Base-by-base conservation (phyloP, 2,113 vertebrate species). In the Tapirus terrestris region DNA sequence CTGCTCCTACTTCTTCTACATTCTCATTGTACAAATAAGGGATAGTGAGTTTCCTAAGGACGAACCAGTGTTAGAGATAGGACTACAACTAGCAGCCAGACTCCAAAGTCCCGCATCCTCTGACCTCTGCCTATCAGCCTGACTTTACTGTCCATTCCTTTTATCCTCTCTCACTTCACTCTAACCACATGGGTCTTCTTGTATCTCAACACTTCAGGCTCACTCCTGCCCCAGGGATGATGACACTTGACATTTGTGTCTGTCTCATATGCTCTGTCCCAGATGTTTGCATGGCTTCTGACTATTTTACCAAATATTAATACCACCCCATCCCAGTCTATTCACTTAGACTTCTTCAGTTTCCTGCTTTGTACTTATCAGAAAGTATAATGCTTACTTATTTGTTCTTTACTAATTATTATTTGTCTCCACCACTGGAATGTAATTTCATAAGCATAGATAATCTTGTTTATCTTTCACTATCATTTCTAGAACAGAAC, bases 31-130 rank as follows among this genome's bases (percentile, higher is more conserved):
- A 45, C 8, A 72, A 80, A 14, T 83, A 43, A 75, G 43, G 67
- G 58, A 83, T 63, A 21, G 6, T 70, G 36, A 85, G 58, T 77
- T 68, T 67, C 45, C 53, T 76, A 39, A 75, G 36, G 63, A 76
- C 33, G 67, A 60, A 83, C 12, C 5, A 14, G 21, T 29, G 3
- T 53, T 61, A 70, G 51, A 90, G 58, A 29, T 4, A 43, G 65
- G 31, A 17, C 18, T 31, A 0, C 21, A 61, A 33, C 0, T 65
- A 13, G 58, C 75, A 53, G 21, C 39, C 56, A 70, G 5, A 33
- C 29, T 67, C 21, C 18, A 16, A 43, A 33, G 14, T 81, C 31
- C 12, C 1, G 0, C 72, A 16, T 13, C 51, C 8, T 33, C 33
- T 81, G 39, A 8, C 21, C 21, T 85, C 39, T 33, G 31, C 16